Conservation (phyloP, 2,113 vertebrate genomes). For the Rhadina sibilatrix region DNA sequence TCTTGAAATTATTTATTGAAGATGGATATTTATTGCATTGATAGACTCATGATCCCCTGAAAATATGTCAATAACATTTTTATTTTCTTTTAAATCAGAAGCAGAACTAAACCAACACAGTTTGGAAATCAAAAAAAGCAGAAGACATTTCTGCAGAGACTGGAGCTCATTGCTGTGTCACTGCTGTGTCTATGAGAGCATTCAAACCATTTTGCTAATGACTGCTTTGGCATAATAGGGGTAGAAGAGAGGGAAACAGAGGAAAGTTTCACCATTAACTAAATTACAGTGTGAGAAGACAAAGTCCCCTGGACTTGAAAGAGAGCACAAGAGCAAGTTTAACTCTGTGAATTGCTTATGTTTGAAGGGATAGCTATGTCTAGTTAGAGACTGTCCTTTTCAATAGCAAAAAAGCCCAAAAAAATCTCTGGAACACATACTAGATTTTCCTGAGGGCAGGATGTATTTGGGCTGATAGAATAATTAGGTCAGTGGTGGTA, state of each 20-base stretch:
- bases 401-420: neutral
- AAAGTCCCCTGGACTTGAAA: neutral
- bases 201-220: neutral
- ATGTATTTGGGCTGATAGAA: neutral
- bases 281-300: neutral
- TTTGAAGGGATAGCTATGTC: neutral
- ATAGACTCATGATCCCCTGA: neutral
- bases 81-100: neutral
- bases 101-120: neutral
- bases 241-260: neutral
- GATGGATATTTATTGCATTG: neutral
- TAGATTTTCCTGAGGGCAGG: neutral
- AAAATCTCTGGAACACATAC: neutral
- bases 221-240: neutral
- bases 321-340: neutral
- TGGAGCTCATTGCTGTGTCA: neutral
- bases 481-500: neutral
- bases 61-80: neutral
- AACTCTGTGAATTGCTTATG: neutral
- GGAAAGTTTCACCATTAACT: neutral
- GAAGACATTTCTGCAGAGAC: neutral
- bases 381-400: neutral
- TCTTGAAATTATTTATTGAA: neutral
- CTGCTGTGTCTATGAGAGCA: neutral
- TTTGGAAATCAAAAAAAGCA: neutral